Percentiles rank a stretch among this genome's conserved stretches.
phyloP scores from a whole-genome alignment of 1,140 invertebrate genomes.

The Drosophila paulistorum region DNA sequence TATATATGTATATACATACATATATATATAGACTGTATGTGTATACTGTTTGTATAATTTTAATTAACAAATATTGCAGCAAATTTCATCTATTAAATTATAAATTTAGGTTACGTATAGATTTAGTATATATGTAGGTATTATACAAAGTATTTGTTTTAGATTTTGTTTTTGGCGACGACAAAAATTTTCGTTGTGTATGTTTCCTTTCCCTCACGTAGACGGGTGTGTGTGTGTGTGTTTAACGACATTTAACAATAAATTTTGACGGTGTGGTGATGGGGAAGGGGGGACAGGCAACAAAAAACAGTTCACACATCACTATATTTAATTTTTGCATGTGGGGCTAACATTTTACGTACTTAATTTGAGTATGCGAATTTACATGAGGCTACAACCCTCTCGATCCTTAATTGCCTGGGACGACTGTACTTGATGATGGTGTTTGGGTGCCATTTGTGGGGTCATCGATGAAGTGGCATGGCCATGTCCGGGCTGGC shows the following conservation, averaged over 20 bases:
- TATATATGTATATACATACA: neutral
- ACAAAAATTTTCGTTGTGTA: constrained; percentile 54
- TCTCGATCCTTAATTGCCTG: constrained; percentile 56
- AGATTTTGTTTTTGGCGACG: constrained; percentile 19
- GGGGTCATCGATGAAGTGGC: constrained; percentile 41
- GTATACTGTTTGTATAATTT: constrained; percentile 72
- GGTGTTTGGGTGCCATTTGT: constrained; percentile 55
- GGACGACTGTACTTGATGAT: constrained; percentile 45
- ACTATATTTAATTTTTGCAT: neutral
- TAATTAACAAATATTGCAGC: constrained; percentile 81
- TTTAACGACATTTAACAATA: constrained; percentile 61
- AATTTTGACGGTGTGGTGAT: constrained; percentile 7
- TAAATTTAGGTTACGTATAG: constrained; percentile 59
- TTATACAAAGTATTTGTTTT: constrained; percentile 57
- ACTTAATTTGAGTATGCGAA: constrained; percentile 61
- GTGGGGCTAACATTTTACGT: constrained; percentile 39
- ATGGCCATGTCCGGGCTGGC: neutral
- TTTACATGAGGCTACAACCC: constrained; percentile 65
- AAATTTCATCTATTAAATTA: constrained; percentile 79
- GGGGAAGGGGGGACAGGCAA: constrained; percentile 7
- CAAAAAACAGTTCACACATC: constrained; percentile 39
- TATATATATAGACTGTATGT: constrained; percentile 4
- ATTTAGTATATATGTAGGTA: constrained; percentile 42
- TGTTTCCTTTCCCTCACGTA: neutral
- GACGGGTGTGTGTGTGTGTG: constrained; percentile 19